Base-by-base conservation (phyloP, 2,113 vertebrate species). In the Ancistrus triradiatus region DNA sequence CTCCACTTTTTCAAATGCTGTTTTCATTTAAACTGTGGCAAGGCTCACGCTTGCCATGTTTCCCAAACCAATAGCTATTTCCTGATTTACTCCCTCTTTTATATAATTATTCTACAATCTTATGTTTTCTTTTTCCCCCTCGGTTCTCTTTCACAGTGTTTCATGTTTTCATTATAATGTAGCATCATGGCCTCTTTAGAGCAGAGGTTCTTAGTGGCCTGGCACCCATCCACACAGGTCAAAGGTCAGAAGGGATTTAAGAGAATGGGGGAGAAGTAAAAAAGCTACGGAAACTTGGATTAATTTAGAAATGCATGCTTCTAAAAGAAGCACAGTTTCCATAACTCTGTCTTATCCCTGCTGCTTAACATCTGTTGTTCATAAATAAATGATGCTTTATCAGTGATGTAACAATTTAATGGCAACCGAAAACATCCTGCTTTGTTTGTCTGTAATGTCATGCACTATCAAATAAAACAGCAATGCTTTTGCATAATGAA, bases 1-100 rank as follows among this genome's bases (percentile, higher is more conserved):
- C 38, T 55, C 22, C 13, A 11, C 13, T 74, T 64, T 74, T 15
- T 65, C 49, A 68, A 80, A 72, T 76, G 33, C 79, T 83, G 83
- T 85, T 85, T 87, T 87, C 74, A 80, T 80, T 85, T 82, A 82
- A 80, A 71, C 73, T 79, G 77, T 83, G 84, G 81, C 84, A 84
- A 65, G 33, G 28, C 72, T 86, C 77, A 80, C 74, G 75, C 59
- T 79, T 64, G 52, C 65, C 80, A 78, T 72, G 72, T 86, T 83
- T 85, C 81, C 82, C 80, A 84, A 87, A 88, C 83, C 82, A 69
- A 81, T 71, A 85, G 80, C 81, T 83, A 84, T 87, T 88, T 87
- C 85, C 85, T 84, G 81, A 84, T 86, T 86, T 78, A 76, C 84
- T 85, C 76, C 81, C 77, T 78, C 78, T 74, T 80, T 87, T 85